A percentile compares a stretch with the other conserved stretches of the same genome.
These are phyloP conservation scores for Plebejus melissa DNA, from an alignment of 2,888 invertebrate species.

Conservation along the genomic window DNA sequence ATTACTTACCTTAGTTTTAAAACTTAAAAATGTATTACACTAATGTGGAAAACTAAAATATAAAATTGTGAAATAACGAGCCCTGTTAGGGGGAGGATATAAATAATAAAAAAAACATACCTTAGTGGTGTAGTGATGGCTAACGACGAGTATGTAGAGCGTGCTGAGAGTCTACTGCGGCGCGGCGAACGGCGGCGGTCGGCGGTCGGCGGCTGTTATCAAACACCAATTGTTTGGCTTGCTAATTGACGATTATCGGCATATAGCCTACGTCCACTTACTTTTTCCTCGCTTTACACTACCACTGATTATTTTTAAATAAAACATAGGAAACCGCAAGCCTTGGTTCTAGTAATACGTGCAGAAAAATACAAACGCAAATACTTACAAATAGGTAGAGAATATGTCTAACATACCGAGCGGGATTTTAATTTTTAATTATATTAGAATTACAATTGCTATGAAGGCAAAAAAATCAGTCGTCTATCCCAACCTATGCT, in stretches of 20 bases:
- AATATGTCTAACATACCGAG: no score
- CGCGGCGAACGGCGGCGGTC: not conserved
- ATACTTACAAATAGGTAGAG: no score
- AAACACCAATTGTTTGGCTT: constrained; percentile 52
- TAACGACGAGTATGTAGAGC: not conserved
- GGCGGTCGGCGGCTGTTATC: constrained; percentile 42
- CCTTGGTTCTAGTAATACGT: not conserved
- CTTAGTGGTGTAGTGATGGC: not conserved
- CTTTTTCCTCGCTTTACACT: not conserved
- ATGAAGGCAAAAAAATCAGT: no score
- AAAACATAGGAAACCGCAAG: not conserved
- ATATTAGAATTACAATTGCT: no score
- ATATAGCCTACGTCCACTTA: constrained; percentile 38
- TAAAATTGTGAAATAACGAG: no score
- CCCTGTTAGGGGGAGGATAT: no score
- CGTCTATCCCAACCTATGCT: no score
- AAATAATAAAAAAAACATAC: not conserved
- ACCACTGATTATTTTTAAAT: not conserved
- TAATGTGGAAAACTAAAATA: no score
- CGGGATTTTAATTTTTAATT: no score
- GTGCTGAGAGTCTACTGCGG: not conserved
- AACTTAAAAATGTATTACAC: no score
- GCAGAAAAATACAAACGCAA: no score
- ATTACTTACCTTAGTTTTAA: no score
- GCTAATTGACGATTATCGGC: constrained; percentile 59